A percentile compares a stretch with the other conserved stretches of the same genome.
Conservation (phyloP, 2,888 invertebrate species). For the Drepana falcataria region DNA sequence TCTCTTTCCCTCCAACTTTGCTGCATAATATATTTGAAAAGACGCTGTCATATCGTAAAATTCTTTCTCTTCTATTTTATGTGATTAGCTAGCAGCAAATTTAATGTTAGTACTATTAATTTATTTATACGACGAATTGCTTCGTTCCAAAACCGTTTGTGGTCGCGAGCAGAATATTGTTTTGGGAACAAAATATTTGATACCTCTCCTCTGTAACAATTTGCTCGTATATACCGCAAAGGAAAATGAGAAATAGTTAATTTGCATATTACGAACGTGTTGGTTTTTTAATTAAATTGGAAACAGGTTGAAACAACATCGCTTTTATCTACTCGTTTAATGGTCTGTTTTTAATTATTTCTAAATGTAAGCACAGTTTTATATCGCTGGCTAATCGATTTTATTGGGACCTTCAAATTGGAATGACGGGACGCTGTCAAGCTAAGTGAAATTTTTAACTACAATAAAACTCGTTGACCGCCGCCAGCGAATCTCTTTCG, state of each 20-base stretch:
- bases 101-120: not conserved
- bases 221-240: not conserved
- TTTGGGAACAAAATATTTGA: not conserved
- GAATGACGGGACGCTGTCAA: too few relatives aligned
- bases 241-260: not conserved
- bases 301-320: not conserved
- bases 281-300: not conserved
- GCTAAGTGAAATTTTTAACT: too few relatives aligned
- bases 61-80: too few relatives aligned
- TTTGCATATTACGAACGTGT: not conserved
- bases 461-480: too few relatives aligned
- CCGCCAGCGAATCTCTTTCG: too few relatives aligned
- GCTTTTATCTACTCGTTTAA: not conserved
- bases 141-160: not conserved
- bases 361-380: too few relatives aligned
- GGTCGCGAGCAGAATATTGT: not conserved
- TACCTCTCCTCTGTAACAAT: not conserved
- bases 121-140: not conserved
- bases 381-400: too few relatives aligned
- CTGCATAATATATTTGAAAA: too few relatives aligned
- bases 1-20: too few relatives aligned
- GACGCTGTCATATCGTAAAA: too few relatives aligned
- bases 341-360: too few relatives aligned
- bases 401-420: too few relatives aligned
- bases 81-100: not conserved